These are phyloP conservation scores for Zaprionus nigranus DNA, from an alignment of 1,140 invertebrate genomes.

Conservation along the genomic window DNA sequence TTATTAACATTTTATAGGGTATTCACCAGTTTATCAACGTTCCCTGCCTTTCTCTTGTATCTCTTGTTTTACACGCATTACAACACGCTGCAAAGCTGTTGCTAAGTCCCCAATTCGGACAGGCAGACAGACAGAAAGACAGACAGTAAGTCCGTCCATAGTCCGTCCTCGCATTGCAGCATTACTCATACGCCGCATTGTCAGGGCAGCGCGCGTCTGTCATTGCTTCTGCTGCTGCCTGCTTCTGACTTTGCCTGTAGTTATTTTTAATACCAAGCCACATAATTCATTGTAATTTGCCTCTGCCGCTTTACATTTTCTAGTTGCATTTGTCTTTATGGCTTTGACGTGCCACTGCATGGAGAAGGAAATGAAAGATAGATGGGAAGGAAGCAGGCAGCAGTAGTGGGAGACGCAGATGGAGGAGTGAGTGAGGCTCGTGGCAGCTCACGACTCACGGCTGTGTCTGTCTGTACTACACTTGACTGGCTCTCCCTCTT, in stretches of 20 bases:
- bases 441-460: constrained; percentile 16
- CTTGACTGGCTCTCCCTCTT: constrained; percentile 39
- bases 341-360: constrained; percentile 37
- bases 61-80: constrained; percentile 29
- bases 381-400: neutral
- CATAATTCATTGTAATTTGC: constrained; percentile 82
- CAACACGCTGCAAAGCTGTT: constrained; percentile 24
- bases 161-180: constrained; percentile 14
- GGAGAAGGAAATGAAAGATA: neutral
- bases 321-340: constrained; percentile 67
- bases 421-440: neutral
- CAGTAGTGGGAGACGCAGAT: constrained; percentile 14
- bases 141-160: neutral
- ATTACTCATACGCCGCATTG: constrained; percentile 72
- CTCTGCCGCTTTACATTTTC: constrained; percentile 60
- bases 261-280: constrained; percentile 78
- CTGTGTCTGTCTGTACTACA: constrained; percentile 13
- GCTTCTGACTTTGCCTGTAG: constrained; percentile 31
- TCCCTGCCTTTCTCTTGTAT: neutral
- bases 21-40: neutral
- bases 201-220: constrained; percentile 17
- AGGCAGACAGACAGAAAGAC: neutral
- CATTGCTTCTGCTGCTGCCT: neutral
- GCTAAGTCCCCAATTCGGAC: constrained; percentile 25
- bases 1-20: neutral